These are phyloP conservation scores for Canis aureus DNA, from an alignment of 2,113 vertebrate species.

Conservation along the genomic window DNA sequence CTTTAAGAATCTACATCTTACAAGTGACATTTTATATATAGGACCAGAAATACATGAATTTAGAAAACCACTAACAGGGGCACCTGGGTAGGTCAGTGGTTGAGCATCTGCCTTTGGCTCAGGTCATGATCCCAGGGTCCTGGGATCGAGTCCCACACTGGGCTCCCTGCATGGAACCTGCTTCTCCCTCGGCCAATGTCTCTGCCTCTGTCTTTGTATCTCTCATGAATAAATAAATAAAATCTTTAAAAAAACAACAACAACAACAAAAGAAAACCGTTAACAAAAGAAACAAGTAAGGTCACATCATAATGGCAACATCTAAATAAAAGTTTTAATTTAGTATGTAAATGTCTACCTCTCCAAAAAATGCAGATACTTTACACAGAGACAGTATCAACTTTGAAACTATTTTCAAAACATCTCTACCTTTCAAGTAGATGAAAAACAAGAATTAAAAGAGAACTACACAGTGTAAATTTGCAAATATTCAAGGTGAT, in stretches of 20 bases:
- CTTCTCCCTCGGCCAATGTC: no score
- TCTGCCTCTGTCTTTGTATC: no score
- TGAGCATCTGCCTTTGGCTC: no score
- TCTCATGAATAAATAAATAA: no score
- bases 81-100: no score
- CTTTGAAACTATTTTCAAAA: background rate
- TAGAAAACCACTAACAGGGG: background rate
- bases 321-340: background rate
- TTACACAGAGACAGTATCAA: background rate
- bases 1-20: background rate
- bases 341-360: background rate
- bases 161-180: no score
- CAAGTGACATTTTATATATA: background rate
- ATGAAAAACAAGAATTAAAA: background rate
- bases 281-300: background rate
- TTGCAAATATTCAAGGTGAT: constrained; percentile 6
- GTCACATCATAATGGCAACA: background rate
- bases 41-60: constrained; percentile 40
- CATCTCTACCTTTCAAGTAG: background rate
- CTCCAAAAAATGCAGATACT: background rate
- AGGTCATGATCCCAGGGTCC: no score
- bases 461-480: background rate
- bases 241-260: no score
- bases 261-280: no score
- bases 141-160: no score